Conservation (phyloP, 2,888 invertebrate genomes). For the Acrobeloides nanus region DNA sequence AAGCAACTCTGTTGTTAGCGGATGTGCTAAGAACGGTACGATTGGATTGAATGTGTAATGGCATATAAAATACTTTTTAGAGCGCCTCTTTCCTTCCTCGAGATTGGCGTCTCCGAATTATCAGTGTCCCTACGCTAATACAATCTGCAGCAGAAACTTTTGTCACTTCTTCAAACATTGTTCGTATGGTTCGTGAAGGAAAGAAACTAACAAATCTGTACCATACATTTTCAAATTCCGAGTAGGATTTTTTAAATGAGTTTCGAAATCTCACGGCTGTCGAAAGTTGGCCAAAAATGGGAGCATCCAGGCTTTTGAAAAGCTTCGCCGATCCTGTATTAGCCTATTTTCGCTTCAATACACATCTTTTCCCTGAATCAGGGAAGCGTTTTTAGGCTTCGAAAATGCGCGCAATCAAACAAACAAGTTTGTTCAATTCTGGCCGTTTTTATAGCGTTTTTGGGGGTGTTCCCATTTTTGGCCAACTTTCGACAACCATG, state of each 20-base stretch:
- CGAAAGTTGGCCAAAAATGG: too few relatives aligned
- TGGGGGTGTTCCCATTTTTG: too few relatives aligned
- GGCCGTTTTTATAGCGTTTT: too few relatives aligned
- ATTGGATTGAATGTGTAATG: background rate
- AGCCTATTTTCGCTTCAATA: too few relatives aligned
- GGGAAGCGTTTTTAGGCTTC: too few relatives aligned
- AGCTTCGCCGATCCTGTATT: too few relatives aligned
- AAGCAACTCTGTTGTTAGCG: constrained; percentile 43
- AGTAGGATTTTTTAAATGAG: constrained; percentile 14
- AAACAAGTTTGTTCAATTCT: too few relatives aligned
- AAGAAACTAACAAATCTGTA: constrained; percentile 4
- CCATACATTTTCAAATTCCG: constrained; percentile 27
- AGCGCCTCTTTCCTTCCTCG: constrained; percentile 36
- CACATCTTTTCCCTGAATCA: too few relatives aligned
- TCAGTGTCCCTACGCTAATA: constrained; percentile 34
- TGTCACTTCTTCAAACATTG: constrained; percentile 16
- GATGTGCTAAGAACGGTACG: constrained; percentile 36
- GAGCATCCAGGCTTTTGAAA: too few relatives aligned
- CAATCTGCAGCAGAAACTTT: constrained; percentile 32
- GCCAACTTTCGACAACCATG: too few relatives aligned
- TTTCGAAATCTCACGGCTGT: too few relatives aligned
- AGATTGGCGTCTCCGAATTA: constrained; percentile 33
- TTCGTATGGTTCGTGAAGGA: constrained; percentile 9
- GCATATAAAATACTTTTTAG: constrained; percentile 14
- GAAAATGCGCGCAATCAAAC: too few relatives aligned